These are phyloP conservation scores for Cyprinus carpio DNA, from an alignment of 2,113 vertebrate species.

Conservation along the genomic window DNA sequence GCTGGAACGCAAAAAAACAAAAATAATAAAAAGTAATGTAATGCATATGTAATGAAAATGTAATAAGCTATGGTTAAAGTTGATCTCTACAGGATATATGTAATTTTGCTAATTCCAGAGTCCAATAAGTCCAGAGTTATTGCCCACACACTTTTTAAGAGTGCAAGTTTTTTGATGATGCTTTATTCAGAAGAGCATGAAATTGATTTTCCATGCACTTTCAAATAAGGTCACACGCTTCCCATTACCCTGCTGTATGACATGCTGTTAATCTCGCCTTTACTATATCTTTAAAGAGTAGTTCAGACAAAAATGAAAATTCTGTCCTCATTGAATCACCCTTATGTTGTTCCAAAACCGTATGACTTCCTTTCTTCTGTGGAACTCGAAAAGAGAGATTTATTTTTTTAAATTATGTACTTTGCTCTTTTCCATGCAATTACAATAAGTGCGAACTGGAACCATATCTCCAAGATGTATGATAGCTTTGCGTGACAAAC, in stretches of 20 bases:
- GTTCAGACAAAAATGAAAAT: neutral
- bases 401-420: neutral
- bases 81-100: conserved; percentile 5
- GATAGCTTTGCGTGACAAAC: neutral
- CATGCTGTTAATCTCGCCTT: neutral
- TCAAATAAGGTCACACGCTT: conserved; percentile 21
- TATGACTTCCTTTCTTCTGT: neutral
- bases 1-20: neutral
- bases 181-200: conserved; percentile 11
- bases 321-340: neutral
- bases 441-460: neutral
- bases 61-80: neutral
- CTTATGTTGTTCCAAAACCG: conserved; percentile 8
- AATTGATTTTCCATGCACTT: neutral
- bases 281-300: neutral
- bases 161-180: conserved; percentile 1
- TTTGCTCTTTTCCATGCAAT: neutral
- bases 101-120: conserved; percentile 24
- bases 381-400: neutral
- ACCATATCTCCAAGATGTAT: neutral
- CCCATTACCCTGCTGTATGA: neutral
- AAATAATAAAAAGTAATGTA: too few species aligned
- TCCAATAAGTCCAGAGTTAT: conserved; percentile 2
- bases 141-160: neutral
- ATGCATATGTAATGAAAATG: neutral